These are phyloP conservation scores for Oryzias dopingdopingensis DNA, from an alignment of 2,797 vertebrate genomes.

Conservation along the genomic window DNA sequence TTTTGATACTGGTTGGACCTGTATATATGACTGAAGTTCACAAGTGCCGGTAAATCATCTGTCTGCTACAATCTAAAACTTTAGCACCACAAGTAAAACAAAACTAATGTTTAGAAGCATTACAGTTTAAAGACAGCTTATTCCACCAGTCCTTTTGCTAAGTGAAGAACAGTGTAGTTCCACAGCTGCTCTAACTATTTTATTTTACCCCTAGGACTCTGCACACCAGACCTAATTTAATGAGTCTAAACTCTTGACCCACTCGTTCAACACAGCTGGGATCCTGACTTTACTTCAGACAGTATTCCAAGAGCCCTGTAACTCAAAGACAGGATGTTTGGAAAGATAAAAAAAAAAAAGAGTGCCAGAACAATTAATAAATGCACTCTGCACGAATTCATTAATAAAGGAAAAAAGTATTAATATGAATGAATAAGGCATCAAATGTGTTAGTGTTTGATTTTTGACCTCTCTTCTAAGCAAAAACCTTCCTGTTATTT, in stretches of 20 bases:
- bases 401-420: no score
- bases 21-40: constrained; percentile 16
- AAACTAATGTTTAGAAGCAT: constrained; percentile 23
- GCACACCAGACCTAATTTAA: constrained; percentile 31
- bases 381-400: no score
- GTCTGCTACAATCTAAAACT: constrained; percentile 31
- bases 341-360: constrained; percentile 15
- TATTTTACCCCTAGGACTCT: constrained; percentile 12
- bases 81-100: constrained; percentile 15
- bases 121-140: constrained; percentile 29
- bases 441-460: no score
- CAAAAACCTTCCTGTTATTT: no score
- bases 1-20: constrained; percentile 9
- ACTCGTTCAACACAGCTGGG: constrained; percentile 31
- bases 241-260: constrained; percentile 39
- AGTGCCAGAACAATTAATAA: neutral
- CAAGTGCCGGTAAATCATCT: constrained; percentile 18
- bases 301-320: constrained; percentile 27
- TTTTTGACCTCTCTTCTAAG: no score
- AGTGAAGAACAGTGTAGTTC: constrained; percentile 15
- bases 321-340: constrained; percentile 11
- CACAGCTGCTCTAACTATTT: constrained; percentile 6
- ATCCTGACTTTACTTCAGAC: constrained; percentile 23
- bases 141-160: constrained; percentile 2
- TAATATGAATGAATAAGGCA: no score